Conservation (phyloP, 2,888 invertebrate species). For the Isotomurus palustris region DNA sequence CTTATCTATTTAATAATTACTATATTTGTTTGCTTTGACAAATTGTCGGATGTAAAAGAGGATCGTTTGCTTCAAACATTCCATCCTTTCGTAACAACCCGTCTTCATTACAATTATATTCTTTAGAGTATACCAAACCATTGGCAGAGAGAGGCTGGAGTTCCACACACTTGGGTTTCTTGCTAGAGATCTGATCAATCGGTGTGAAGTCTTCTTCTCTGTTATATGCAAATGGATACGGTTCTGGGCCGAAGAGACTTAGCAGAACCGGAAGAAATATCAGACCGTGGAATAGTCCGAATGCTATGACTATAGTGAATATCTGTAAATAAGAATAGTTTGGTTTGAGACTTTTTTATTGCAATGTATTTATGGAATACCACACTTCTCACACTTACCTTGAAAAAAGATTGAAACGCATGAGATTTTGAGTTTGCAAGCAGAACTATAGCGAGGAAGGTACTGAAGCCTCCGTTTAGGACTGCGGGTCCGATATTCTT, state of each 20-base stretch:
- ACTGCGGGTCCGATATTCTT: constrained; percentile 54
- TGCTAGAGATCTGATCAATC: not conserved
- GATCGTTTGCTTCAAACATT: not conserved
- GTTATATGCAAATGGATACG: constrained; percentile 49
- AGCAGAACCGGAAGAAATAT: constrained; percentile 69
- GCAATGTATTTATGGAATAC: too few species aligned
- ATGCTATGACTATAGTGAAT: constrained; percentile 68
- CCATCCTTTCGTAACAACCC: not conserved
- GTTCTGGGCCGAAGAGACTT: constrained; percentile 65
- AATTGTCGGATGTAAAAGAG: not conserved
- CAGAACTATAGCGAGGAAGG: constrained; percentile 55
- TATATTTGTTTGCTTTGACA: not conserved
- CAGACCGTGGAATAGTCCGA: constrained; percentile 74
- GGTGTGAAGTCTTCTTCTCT: not conserved
- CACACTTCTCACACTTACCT: constrained; percentile 50
- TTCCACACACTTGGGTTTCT: not conserved
- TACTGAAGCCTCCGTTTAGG: constrained; percentile 55
- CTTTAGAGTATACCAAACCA: not conserved
- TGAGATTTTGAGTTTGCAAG: constrained; percentile 53
- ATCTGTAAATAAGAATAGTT: constrained; percentile 56
- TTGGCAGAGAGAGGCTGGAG: not conserved
- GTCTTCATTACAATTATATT: not conserved
- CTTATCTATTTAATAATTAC: too few species aligned
- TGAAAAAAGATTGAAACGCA: constrained; percentile 55
- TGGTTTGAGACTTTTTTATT: too few species aligned